Percentiles rank a stretch among this genome's conserved stretches.
phyloP scores from a whole-genome alignment of 2,888 invertebrate species.

The Ditula angustiorana region DNA sequence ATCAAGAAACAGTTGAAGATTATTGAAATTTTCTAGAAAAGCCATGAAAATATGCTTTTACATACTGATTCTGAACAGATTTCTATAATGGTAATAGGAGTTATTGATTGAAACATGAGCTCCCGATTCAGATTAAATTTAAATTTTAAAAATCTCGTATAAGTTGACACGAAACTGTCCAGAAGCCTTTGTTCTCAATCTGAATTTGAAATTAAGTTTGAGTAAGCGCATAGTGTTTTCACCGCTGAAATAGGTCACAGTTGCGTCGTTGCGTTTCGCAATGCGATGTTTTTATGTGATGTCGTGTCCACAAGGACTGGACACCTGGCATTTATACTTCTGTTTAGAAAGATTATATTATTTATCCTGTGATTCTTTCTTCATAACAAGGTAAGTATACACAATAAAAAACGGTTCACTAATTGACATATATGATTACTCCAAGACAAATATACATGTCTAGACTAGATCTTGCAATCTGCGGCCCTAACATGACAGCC shows the following conservation, averaged over 20 bases:
- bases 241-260: conserved; percentile 35
- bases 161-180: conserved; percentile 23
- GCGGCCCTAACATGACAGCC: no score
- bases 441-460: no score
- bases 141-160: conserved; percentile 15
- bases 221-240: conserved; percentile 31
- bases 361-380: no score
- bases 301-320: conserved; percentile 1
- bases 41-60: no score
- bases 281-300: conserved; percentile 26
- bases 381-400: no score
- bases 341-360: no score
- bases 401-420: no score
- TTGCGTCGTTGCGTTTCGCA: conserved; percentile 35
- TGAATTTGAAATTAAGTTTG: conserved; percentile 34
- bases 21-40: no score
- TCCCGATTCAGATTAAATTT: conserved; percentile 6
- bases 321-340: no score
- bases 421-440: no score
- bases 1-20: no score
- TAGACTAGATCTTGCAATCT: no score
- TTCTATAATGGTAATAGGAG: neutral
- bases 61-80: neutral
- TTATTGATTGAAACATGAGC: neutral
- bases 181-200: conserved; percentile 23